Percentiles rank a stretch among this genome's conserved stretches.
These are phyloP conservation scores for Scomber colias DNA, from an alignment of 2,113 vertebrate genomes.

Conservation along the genomic window DNA sequence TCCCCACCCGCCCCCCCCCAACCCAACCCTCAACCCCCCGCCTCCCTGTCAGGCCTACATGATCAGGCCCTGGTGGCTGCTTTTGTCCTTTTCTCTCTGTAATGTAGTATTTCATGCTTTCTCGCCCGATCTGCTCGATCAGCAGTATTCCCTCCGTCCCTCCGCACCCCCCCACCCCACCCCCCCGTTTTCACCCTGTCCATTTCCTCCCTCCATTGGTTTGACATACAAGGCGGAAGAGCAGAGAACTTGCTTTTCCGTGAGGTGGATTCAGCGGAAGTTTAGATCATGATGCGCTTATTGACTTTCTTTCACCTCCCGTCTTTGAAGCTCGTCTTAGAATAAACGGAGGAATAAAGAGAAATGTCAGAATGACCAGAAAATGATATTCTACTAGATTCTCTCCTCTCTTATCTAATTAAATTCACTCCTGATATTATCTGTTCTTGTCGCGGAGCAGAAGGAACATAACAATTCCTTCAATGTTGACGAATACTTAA, in stretches of 20 bases:
- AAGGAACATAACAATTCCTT: slow-evolving; percentile 1
- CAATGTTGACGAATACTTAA: slow-evolving; percentile 42
- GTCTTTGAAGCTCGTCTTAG: slow-evolving; percentile 35
- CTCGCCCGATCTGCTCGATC: slow-evolving; percentile 73
- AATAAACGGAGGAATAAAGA: slow-evolving; percentile 39
- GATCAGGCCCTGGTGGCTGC: slow-evolving; percentile 75
- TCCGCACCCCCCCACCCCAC: slow-evolving; percentile 41
- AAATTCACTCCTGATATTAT: slow-evolving; percentile 30
- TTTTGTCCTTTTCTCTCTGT: slow-evolving; percentile 72
- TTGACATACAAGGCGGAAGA: slow-evolving; percentile 47
- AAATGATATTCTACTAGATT: slow-evolving; percentile 10
- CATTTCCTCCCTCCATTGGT: slow-evolving; percentile 65
- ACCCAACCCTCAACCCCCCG: background rate
- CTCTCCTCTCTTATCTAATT: slow-evolving; percentile 42
- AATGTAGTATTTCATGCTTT: slow-evolving; percentile 81
- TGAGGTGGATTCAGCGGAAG: slow-evolving; percentile 29
- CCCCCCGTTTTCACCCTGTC: slow-evolving; percentile 41
- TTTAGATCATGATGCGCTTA: slow-evolving; percentile 53
- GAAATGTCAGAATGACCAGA: slow-evolving; percentile 67
- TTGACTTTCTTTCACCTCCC: slow-evolving; percentile 56
- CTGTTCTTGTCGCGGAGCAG: background rate
- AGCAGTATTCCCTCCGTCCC: slow-evolving; percentile 73
- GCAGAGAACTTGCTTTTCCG: slow-evolving; percentile 28
- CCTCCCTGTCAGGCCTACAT: slow-evolving; percentile 65
- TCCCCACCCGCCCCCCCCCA: slow-evolving; percentile 49